Evolutionary conservation across 2,113 vertebrate genomes (phyloP).

Genomic region (Calonectris borealis): DNA sequence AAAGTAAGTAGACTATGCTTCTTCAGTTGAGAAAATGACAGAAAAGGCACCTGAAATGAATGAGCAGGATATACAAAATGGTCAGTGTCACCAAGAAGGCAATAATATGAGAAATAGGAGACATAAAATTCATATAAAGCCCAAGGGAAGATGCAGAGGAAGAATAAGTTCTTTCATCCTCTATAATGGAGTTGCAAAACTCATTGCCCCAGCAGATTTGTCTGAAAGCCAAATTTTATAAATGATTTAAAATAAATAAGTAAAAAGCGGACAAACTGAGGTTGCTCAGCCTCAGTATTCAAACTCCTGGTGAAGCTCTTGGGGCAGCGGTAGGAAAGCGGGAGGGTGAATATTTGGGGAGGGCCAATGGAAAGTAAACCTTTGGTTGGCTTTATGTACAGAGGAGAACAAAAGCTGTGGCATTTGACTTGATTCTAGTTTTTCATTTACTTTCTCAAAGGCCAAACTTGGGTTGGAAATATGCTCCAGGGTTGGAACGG

Average conservation of each 20-base stretch:
- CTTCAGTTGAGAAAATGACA: not conserved
- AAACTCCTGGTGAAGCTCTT: not conserved
- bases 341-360: not conserved
- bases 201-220: not conserved
- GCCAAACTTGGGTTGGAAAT: not conserved
- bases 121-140: not conserved
- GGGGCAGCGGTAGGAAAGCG: accelerated
- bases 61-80: not conserved
- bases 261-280: not conserved
- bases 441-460: not conserved
- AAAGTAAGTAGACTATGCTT: not conserved
- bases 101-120: not conserved
- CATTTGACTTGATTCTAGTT: not conserved
- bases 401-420: not conserved
- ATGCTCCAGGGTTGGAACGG: not conserved
- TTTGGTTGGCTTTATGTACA: not conserved
- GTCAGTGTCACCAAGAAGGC: not conserved
- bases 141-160: not conserved
- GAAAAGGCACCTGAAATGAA: not conserved
- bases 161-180: not conserved
- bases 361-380: not conserved
- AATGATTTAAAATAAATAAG: not conserved
- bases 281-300: not conserved
- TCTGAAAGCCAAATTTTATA: not conserved
- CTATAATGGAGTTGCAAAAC: not conserved